Conservation (phyloP, 2,888 invertebrate species). For the Hyposoter dolosus region DNA sequence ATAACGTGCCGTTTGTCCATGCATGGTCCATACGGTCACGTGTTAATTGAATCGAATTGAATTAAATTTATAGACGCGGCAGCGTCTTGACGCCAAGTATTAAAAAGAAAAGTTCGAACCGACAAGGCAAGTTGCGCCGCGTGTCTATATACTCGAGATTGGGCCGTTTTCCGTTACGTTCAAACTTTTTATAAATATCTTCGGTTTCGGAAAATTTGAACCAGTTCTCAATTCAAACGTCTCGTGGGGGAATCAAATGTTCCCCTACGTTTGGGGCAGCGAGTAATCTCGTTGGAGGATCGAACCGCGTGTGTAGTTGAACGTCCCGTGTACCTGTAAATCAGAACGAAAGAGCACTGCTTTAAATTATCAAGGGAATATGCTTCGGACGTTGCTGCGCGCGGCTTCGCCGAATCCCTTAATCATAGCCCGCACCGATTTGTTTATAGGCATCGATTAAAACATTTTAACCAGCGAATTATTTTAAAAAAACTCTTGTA, state of each 20-base stretch:
- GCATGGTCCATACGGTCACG: too few relatives aligned
- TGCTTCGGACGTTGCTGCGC: conserved; percentile 56
- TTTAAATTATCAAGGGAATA: conserved; percentile 80
- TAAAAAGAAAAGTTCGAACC: too few relatives aligned
- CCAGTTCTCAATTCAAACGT: too few relatives aligned
- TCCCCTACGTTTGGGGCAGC: conserved; percentile 69
- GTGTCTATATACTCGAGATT: too few relatives aligned
- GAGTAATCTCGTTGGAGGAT: conserved; percentile 80
- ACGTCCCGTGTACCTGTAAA: conserved; percentile 81
- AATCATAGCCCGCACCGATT: conserved; percentile 77
- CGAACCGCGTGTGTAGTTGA: conserved; percentile 74
- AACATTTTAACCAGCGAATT: conserved; percentile 62
- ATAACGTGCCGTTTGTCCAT: too few relatives aligned
- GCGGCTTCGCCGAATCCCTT: conserved; percentile 64
- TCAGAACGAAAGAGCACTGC: conserved; percentile 80
- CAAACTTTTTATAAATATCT: too few relatives aligned
- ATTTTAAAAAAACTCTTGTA: conserved; percentile 24
- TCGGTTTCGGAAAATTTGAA: too few relatives aligned
- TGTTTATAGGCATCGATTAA: conserved; percentile 76
- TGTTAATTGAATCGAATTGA: too few relatives aligned
- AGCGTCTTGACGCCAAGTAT: too few relatives aligned
- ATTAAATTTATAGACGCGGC: too few relatives aligned
- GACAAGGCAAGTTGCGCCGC: too few relatives aligned
- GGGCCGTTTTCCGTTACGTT: too few relatives aligned
- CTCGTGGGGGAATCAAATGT: conserved; percentile 75